phyloP scores from a whole-genome alignment of 2,888 invertebrate species.

The Watsonalla cultraria region DNA sequence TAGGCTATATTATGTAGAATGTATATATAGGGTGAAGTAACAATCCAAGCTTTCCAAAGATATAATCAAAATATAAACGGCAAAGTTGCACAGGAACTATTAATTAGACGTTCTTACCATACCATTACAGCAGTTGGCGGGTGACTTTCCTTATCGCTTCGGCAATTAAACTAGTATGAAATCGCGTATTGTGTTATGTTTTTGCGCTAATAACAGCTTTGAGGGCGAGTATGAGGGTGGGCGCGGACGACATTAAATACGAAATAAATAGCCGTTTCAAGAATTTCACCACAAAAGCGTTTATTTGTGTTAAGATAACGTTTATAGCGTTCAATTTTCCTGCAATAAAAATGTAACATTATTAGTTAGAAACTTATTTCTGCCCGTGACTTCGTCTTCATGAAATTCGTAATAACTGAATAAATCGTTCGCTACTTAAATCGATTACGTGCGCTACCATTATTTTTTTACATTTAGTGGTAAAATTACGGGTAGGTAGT shows the following conservation, averaged over 20 bases:
- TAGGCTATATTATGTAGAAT: no score
- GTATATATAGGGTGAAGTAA: no score
- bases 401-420: no score
- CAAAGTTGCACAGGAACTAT: constrained; percentile 58
- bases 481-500: no score
- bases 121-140: constrained; percentile 53
- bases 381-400: constrained; percentile 3
- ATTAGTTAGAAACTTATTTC: constrained; percentile 38
- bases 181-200: constrained; percentile 63
- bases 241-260: constrained; percentile 49
- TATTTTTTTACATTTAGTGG: no score
- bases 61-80: constrained; percentile 30
- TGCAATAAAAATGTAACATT: constrained; percentile 49
- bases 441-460: no score
- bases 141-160: constrained; percentile 67
- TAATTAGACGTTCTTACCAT: constrained; percentile 67
- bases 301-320: constrained; percentile 51
- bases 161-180: constrained; percentile 72
- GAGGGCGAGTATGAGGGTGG: constrained; percentile 55
- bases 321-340: constrained; percentile 49
- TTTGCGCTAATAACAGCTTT: constrained; percentile 68
- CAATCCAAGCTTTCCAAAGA: background rate
- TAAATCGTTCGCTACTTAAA: no score
- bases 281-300: constrained; percentile 34
- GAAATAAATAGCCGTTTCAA: constrained; percentile 57